Evolutionary conservation across 2,113 vertebrate genomes (phyloP), one percentile per base, ranked within the genome.

Genomic region (Cynopterus brachyotis): DNA sequence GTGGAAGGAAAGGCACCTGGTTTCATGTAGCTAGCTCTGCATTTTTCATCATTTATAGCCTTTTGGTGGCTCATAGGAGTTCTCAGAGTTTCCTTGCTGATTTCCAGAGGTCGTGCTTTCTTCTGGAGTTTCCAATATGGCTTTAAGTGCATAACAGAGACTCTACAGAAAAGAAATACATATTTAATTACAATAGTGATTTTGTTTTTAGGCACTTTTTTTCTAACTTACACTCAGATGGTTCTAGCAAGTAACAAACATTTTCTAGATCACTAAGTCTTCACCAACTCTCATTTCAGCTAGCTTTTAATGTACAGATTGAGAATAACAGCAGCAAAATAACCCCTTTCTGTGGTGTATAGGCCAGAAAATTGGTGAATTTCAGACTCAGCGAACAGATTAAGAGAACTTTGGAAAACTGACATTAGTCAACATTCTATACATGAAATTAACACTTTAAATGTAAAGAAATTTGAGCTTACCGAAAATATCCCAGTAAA

Each of bases 61-160:
- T 98, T 98, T 88, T 98, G 98, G 79, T 98, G 98, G 97, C 97
- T 98, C 93, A 96, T 28, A 69, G 98, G 97, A 94, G 96, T 97
- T 96, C 97, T 97, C 81, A 98, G 98, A 26, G 98, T 97, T 76
- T 99, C 98, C 80, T 70, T 98, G 97, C 96, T 98, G 95, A 97
- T 95, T 95, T 98, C 98, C 89, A 97, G 97, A 84, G 97, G 97
- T 59, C 97, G 98, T 70, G 99, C 98, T 97, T 98, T 98, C 98
- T 98, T 98, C 98, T 99, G 98, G 93, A 99, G 96, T 97, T 99
- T 99, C 85, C 99, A 99, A 84, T 99, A 99, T 92, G 98, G 98
- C 98, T 99, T 99, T 97, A 99, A 98, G 98, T 99, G 99, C 99
- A 99, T 99, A 98, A 98, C 99, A 98, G 98, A 98, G 97, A 98